Percentiles rank a stretch among this genome's conserved stretches.
phyloP scores from a whole-genome alignment of 2,797 vertebrate species.

The Pipistrellus pipistrellus region DNA sequence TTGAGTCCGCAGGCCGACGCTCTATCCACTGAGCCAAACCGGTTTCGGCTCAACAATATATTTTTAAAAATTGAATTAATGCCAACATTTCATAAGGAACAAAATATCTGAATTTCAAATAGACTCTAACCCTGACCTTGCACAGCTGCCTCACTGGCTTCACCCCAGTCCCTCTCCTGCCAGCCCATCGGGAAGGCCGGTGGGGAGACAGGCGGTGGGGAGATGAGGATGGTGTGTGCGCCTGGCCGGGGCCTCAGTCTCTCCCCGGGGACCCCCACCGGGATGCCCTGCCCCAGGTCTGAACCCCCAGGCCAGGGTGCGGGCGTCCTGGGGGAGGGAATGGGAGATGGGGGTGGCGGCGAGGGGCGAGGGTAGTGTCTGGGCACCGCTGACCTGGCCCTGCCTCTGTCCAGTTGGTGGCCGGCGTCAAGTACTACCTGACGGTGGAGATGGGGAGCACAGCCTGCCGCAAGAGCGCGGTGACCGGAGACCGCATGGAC shows the following conservation, averaged over 20 bases:
- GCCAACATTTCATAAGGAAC: background rate
- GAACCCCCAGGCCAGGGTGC: background rate
- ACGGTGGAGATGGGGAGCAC: slow-evolving; percentile 74
- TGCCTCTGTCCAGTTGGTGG: slow-evolving; percentile 73
- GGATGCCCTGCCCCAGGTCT: background rate
- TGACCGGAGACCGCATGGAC: slow-evolving; percentile 19
- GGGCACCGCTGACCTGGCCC: background rate
- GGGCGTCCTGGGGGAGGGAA: no score
- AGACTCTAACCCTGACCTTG: background rate
- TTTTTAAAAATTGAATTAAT: background rate
- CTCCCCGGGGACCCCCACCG: background rate
- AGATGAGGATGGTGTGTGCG: no score
- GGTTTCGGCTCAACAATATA: no score
- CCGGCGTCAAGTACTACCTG: slow-evolving; percentile 82
- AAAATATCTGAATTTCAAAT: background rate
- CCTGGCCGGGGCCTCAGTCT: background rate
- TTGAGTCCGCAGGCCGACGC: no score
- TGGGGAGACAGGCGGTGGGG: no score
- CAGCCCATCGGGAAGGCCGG: background rate
- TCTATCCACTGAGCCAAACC: no score
- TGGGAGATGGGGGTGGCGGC: background rate
- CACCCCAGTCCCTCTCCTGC: background rate
- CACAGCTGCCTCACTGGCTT: background rate
- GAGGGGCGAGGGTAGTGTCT: background rate
- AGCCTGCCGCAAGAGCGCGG: slow-evolving; percentile 52